phyloP scores from a whole-genome alignment of 2,888 invertebrate genomes.

The Lucinisca nassula region DNA sequence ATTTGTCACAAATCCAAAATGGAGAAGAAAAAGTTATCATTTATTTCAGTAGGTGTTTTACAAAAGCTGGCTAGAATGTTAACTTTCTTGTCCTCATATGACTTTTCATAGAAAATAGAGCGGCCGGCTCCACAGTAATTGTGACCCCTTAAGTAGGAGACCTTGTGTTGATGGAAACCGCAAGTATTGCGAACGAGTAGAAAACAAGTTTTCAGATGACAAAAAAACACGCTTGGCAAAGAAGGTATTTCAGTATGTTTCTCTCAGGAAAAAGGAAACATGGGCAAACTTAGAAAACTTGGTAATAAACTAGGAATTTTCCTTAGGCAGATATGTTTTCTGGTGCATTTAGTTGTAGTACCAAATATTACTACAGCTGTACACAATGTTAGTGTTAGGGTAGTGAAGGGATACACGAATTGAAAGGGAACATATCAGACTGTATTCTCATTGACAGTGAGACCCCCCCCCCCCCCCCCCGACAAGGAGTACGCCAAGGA shows the following conservation, averaged over 20 bases:
- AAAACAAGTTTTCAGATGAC: background rate
- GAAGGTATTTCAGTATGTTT: background rate
- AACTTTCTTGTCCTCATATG: conserved; percentile 34
- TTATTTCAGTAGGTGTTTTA: conserved; percentile 37
- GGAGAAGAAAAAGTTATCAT: conserved; percentile 43
- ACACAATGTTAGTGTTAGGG: background rate
- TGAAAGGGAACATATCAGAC: no score
- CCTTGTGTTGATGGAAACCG: conserved; percentile 37
- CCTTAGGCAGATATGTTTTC: background rate
- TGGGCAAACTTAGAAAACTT: no score
- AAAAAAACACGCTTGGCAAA: no score
- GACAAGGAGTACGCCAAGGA: background rate
- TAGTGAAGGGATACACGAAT: no score
- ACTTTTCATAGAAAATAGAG: conserved; percentile 49
- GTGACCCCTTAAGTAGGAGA: conserved; percentile 51
- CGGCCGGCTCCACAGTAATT: conserved; percentile 53
- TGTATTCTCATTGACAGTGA: no score
- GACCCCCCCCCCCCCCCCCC: no score
- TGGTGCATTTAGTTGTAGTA: background rate
- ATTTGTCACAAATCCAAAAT: conserved; percentile 36
- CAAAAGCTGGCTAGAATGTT: conserved; percentile 44
- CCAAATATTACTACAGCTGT: background rate
- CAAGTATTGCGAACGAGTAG: conserved; percentile 30
- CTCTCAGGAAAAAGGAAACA: background rate
- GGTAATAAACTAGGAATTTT: background rate